phyloP scores from a whole-genome alignment of 2,888 invertebrate genomes.

The Osmoderma eremita region DNA sequence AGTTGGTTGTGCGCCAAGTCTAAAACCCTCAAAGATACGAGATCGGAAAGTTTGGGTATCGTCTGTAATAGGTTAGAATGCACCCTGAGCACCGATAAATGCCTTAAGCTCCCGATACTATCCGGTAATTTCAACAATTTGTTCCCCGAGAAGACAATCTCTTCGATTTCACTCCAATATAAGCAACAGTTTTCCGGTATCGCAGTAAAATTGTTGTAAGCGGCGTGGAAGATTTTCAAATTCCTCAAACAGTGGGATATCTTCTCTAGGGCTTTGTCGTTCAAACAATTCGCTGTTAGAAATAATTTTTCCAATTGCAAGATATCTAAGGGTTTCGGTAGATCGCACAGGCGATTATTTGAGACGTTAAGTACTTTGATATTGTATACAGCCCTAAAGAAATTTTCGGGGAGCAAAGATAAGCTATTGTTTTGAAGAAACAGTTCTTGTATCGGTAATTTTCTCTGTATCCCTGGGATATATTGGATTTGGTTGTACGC shows the following conservation, averaged over 20 bases:
- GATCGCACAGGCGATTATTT: constrained; percentile 78
- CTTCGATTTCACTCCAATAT: constrained; percentile 83
- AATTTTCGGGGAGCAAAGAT: constrained; percentile 78
- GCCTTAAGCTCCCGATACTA: constrained; percentile 75
- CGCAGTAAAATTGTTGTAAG: constrained; percentile 80
- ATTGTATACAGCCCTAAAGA: constrained; percentile 74
- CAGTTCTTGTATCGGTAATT: constrained; percentile 75
- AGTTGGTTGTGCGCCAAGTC: constrained; percentile 88
- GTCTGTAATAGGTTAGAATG: constrained; percentile 83
- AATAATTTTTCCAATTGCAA: constrained; percentile 75
- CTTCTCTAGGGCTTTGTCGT: constrained; percentile 69
- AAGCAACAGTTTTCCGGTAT: constrained; percentile 79
- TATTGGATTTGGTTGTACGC: constrained; percentile 81
- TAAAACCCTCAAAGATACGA: constrained; percentile 78
- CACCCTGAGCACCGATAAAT: constrained; percentile 79
- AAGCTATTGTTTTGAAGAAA: constrained; percentile 83
- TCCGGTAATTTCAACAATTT: constrained; percentile 79
- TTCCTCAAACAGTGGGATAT: constrained; percentile 73
- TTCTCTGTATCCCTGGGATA: constrained; percentile 76
- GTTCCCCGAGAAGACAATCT: constrained; percentile 85
- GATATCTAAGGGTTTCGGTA: constrained; percentile 70
- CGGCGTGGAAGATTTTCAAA: constrained; percentile 77
- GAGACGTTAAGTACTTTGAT: constrained; percentile 80
- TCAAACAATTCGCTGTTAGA: constrained; percentile 80
- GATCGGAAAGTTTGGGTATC: constrained; percentile 80